Conservation (phyloP, 2,888 invertebrate species). For the Calameuta pallipes region DNA sequence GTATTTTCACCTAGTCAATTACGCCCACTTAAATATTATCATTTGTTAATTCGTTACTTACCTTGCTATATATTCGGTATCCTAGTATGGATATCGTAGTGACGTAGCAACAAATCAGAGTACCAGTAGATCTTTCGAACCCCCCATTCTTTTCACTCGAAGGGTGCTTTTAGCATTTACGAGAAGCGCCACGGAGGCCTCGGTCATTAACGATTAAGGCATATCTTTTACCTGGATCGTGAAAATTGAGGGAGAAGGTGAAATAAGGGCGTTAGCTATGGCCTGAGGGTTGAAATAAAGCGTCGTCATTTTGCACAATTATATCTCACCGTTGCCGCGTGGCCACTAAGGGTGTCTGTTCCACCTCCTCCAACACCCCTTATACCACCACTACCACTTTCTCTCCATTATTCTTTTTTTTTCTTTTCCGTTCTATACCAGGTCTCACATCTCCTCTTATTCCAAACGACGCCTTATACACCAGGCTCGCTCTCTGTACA, state of each 20-base stretch:
- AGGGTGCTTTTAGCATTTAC: background rate
- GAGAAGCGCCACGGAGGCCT: background rate
- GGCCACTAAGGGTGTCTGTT: slow-evolving; percentile 24
- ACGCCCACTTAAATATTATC: background rate
- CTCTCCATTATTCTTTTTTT: background rate
- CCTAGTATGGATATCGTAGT: background rate
- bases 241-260: slow-evolving; percentile 12
- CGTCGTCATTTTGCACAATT: slow-evolving; percentile 43
- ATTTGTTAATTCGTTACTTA: background rate
- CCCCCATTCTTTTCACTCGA: background rate
- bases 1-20: background rate
- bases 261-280: slow-evolving; percentile 26
- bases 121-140: background rate
- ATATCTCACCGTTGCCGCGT: slow-evolving; percentile 32
- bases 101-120: background rate
- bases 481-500: background rate
- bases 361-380: slow-evolving; percentile 1
- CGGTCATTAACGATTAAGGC: background rate
- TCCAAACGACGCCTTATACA: background rate
- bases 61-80: background rate
- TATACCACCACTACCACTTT: slow-evolving; percentile 16
- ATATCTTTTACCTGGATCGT: background rate
- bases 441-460: background rate
- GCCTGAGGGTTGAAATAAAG: slow-evolving; percentile 39
- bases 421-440: background rate